Percentiles rank a stretch among this genome's conserved stretches.
Evolutionary conservation across 2,797 vertebrate genomes (phyloP).

Genomic region (Arrhamphus sclerolepis): DNA sequence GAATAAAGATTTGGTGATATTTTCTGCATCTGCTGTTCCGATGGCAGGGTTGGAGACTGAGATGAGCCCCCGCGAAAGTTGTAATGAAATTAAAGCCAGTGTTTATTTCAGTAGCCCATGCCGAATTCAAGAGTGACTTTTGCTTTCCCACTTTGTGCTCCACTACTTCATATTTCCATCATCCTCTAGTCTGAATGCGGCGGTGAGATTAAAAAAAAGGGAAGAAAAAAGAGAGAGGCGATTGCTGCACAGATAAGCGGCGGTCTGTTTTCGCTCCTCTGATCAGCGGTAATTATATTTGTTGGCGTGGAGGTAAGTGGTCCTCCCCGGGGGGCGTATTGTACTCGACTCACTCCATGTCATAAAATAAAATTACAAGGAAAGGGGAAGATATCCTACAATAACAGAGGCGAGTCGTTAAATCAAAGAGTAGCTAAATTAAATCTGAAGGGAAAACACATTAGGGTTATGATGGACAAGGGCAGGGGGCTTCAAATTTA

Average conservation of each 20-base stretch:
- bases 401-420: slow-evolving; percentile 77
- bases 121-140: too few relatives aligned
- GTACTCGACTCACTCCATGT: slow-evolving; percentile 68
- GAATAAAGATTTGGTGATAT: too few relatives aligned
- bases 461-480: slow-evolving; percentile 67
- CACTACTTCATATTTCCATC: slow-evolving; percentile 19
- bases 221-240: slow-evolving; percentile 51
- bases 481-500: slow-evolving; percentile 72
- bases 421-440: slow-evolving; percentile 78
- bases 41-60: too few relatives aligned
- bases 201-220: slow-evolving; percentile 7
- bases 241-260: slow-evolving; percentile 80
- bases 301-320: slow-evolving; percentile 76
- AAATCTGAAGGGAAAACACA: slow-evolving; percentile 78
- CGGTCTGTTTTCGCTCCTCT: slow-evolving; percentile 83
- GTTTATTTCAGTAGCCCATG: too few relatives aligned
- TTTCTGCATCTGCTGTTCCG: too few relatives aligned
- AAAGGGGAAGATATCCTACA: slow-evolving; percentile 79
- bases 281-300: slow-evolving; percentile 76
- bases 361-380: slow-evolving; percentile 81
- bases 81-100: too few relatives aligned
- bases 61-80: too few relatives aligned
- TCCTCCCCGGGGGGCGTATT: slow-evolving; percentile 73
- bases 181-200: slow-evolving; percentile 64
- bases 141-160: too few relatives aligned